Percentiles rank a stretch among this genome's conserved stretches.
Conservation (phyloP, 2,113 vertebrate genomes). For the Pavo muticus region DNA sequence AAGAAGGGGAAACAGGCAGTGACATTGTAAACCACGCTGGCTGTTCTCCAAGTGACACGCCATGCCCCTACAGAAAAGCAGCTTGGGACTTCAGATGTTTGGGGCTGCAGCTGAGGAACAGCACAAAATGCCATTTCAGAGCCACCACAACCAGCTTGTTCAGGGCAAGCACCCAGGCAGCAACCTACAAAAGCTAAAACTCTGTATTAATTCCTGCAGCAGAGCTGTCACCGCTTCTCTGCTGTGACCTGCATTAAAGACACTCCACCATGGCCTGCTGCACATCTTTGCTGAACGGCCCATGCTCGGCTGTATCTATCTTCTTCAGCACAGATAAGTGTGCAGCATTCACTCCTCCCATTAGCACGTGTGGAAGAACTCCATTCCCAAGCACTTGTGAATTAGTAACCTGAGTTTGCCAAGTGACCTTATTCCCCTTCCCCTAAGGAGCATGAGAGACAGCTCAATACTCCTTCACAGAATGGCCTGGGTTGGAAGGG, state of each 20-base stretch:
- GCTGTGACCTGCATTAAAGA: accelerated
- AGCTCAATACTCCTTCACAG: background rate
- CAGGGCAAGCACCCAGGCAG: background rate
- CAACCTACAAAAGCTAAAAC: background rate
- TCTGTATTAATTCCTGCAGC: background rate
- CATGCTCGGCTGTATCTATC: accelerated
- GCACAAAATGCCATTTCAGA: background rate
- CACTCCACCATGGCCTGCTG: background rate
- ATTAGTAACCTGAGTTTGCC: background rate
- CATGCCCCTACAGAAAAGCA: background rate
- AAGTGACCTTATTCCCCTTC: background rate
- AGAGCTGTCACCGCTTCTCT: background rate
- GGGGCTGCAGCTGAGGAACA: background rate
- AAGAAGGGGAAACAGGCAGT: background rate
- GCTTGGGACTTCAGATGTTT: background rate
- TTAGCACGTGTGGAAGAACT: background rate
- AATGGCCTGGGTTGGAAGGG: too few relatives aligned
- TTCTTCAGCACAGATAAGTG: background rate
- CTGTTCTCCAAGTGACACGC: background rate
- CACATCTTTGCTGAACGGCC: accelerated
- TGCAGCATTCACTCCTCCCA: background rate
- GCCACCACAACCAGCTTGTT: accelerated
- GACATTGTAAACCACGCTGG: background rate
- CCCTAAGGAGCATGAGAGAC: background rate
- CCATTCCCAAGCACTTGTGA: background rate